Evolutionary conservation across 2,797 vertebrate species (phyloP).

Genomic region (Gallinago solitaria): DNA sequence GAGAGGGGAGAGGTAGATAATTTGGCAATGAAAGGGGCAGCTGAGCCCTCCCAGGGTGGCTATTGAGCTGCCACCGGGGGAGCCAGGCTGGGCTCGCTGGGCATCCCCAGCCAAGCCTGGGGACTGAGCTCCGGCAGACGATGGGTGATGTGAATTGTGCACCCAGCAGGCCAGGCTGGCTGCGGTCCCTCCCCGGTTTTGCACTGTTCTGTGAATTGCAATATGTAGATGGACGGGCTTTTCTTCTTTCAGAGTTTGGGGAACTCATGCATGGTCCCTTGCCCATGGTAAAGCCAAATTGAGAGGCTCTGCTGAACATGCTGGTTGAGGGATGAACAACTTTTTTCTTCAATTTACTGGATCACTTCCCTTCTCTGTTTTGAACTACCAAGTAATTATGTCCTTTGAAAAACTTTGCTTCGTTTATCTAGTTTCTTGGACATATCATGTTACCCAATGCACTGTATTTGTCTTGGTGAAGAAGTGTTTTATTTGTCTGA

Average conservation of each 20-base stretch:
- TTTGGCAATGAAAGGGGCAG: neutral
- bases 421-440: neutral
- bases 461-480: neutral
- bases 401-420: neutral
- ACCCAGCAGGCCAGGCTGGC: neutral
- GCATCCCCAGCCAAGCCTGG: neutral
- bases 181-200: neutral
- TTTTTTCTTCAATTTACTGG: neutral
- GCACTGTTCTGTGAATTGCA: neutral
- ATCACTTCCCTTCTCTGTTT: neutral
- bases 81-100: neutral
- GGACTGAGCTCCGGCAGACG: fast-evolving
- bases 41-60: neutral
- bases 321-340: neutral
- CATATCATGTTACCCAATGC: fast-evolving
- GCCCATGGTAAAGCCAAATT: fast-evolving
- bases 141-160: neutral
- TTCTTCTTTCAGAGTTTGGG: neutral
- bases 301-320: neutral
- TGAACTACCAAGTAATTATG: neutral
- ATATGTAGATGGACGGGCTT: fast-evolving
- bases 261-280: neutral
- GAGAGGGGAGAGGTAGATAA: neutral
- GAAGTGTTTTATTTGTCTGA: neutral
- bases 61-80: neutral